These are phyloP conservation scores for Hippolais icterina DNA, from an alignment of 2,113 vertebrate genomes.

Conservation along the genomic window DNA sequence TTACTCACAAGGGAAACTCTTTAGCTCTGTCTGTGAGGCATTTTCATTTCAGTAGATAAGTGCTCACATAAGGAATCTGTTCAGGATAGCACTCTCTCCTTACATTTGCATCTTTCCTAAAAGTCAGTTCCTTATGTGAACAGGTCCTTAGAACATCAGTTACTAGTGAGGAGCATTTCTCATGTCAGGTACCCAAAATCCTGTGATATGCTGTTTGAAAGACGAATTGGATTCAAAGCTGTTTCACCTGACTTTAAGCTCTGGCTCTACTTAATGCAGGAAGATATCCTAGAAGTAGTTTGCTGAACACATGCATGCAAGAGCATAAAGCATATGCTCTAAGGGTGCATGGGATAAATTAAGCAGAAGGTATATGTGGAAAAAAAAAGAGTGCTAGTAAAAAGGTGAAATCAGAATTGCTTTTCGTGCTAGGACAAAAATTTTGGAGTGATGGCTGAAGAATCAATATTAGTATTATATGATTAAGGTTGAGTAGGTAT, in stretches of 20 bases:
- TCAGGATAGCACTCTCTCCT: not conserved
- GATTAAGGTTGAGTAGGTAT: not conserved
- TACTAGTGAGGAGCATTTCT: not conserved
- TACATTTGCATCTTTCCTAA: not conserved
- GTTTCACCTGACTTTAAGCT: not conserved
- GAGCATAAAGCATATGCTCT: not conserved
- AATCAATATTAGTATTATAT: not conserved
- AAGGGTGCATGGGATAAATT: not conserved
- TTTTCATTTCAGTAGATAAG: not conserved
- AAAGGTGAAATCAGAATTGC: not conserved
- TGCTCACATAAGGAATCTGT: not conserved
- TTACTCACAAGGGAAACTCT: not conserved
- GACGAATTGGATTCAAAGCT: not conserved
- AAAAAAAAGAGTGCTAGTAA: not conserved
- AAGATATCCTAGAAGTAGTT: not conserved
- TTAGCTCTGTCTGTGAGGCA: not conserved
- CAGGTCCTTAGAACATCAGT: not conserved
- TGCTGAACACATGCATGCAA: not conserved
- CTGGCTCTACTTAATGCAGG: not conserved
- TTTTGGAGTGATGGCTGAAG: not conserved
- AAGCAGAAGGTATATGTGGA: not conserved
- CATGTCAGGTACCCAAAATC: not conserved
- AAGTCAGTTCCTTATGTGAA: not conserved
- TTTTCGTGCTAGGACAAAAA: not conserved
- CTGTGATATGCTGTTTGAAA: not conserved